A percentile compares a stretch with the other conserved stretches of the same genome.
Evolutionary conservation across 2,113 vertebrate genomes (phyloP).

Genomic region (Microcebus lehilahytsara): DNA sequence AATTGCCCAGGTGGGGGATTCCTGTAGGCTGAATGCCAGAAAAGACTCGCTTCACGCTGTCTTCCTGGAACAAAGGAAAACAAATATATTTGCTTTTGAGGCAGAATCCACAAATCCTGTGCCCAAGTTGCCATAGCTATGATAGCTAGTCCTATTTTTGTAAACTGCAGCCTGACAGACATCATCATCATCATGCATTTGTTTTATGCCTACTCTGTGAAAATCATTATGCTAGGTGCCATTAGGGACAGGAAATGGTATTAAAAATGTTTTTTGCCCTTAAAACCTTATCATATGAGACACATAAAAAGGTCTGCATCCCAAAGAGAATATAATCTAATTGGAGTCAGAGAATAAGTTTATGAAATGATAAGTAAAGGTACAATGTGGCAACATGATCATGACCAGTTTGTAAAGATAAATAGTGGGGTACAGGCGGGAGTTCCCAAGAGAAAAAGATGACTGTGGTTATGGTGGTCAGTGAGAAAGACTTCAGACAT

Average conservation of each 20-base stretch:
- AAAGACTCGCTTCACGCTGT: slow-evolving; percentile 85
- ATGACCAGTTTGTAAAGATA: background rate
- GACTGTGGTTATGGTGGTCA: background rate
- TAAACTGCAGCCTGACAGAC: background rate
- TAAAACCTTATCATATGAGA: background rate
- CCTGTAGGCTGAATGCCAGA: slow-evolving; percentile 98
- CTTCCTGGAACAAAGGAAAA: slow-evolving; percentile 77
- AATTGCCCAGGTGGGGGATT: slow-evolving; percentile 95
- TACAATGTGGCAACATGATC: background rate
- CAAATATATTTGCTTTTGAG: slow-evolving; percentile 16
- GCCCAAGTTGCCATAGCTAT: background rate
- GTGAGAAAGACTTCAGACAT: background rate
- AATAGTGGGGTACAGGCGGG: background rate
- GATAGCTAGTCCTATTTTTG: background rate
- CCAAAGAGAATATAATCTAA: background rate
- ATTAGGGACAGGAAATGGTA: background rate
- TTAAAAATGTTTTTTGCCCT: background rate
- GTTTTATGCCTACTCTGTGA: background rate
- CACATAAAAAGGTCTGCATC: background rate
- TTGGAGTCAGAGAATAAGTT: background rate
- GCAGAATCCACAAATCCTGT: background rate
- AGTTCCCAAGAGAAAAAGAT: background rate
- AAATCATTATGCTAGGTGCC: background rate
- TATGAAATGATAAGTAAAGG: background rate
- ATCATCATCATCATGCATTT: background rate